phyloP scores from a whole-genome alignment of 2,888 invertebrate genomes.

The Trachelus stipa region DNA sequence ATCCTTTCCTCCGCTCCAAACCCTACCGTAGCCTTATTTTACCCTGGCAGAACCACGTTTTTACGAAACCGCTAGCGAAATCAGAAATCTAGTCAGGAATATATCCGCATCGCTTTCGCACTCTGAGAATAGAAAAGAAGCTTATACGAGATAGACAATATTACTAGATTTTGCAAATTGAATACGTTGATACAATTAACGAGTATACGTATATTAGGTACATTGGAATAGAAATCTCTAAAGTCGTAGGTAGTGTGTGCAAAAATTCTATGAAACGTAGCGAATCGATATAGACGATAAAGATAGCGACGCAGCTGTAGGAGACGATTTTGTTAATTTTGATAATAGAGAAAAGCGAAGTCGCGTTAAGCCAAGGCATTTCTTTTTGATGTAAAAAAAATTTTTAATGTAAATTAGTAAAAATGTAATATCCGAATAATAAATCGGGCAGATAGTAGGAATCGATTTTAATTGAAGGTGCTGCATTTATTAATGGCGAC shows the following conservation, averaged over 20 bases:
- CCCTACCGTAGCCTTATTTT: neutral
- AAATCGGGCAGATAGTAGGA: conserved; percentile 18
- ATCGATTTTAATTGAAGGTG: conserved; percentile 51
- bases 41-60: neutral
- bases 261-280: neutral
- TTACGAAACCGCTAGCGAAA: neutral
- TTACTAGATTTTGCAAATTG: neutral
- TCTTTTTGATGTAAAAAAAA: neutral
- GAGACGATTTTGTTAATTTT: conserved; percentile 43
- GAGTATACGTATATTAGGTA: neutral
- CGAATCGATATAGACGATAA: neutral
- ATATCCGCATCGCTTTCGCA: neutral
- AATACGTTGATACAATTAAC: neutral
- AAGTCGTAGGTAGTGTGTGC: neutral
- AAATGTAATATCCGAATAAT: neutral
- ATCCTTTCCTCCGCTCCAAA: neutral
- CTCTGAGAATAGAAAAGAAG: neutral
- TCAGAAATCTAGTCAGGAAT: neutral
- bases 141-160: neutral
- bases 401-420: neutral
- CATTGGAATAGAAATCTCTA: neutral
- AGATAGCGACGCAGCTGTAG: conserved; percentile 16
- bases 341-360: conserved; percentile 27
- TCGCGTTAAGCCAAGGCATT: neutral
- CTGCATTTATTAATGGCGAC: conserved; percentile 41